Conservation (phyloP, 2,113 vertebrate species). For the Sciurus niger region DNA sequence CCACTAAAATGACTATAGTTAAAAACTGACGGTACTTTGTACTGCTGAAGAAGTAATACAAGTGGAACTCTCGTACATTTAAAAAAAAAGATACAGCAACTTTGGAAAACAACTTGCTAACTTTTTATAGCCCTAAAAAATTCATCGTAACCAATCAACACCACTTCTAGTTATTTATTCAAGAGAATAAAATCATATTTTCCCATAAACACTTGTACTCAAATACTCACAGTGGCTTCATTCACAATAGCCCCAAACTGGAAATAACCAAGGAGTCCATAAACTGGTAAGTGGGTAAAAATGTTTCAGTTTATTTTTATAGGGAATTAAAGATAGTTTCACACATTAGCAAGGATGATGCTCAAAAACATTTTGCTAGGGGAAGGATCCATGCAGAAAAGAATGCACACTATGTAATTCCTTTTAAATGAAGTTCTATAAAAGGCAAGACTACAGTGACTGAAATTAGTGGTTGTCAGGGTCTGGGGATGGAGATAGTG, state of each 20-base stretch:
- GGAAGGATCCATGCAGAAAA: not conserved
- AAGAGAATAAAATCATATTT: constrained; percentile 40
- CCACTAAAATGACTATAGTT: not conserved
- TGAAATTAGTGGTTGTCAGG: not conserved
- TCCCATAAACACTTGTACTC: not conserved
- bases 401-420: not conserved
- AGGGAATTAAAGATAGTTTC: not conserved
- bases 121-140: constrained; percentile 31
- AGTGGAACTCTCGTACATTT: not conserved
- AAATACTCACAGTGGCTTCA: not conserved
- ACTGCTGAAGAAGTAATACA: not conserved
- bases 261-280: not conserved
- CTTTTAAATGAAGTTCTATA: not conserved
- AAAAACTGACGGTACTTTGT: not conserved
- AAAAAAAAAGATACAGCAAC: not conserved
- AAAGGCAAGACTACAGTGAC: not conserved
- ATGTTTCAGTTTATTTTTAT: not conserved
- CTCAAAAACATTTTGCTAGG: not conserved
- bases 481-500: not conserved
- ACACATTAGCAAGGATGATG: not conserved
- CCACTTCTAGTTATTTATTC: constrained; percentile 16
- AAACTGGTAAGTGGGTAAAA: not conserved
- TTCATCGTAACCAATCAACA: not conserved
- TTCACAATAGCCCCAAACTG: not conserved
- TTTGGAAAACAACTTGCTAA: not conserved